Conservation (phyloP, 2,797 vertebrate genomes). For the Kryptopterus vitreolus region DNA sequence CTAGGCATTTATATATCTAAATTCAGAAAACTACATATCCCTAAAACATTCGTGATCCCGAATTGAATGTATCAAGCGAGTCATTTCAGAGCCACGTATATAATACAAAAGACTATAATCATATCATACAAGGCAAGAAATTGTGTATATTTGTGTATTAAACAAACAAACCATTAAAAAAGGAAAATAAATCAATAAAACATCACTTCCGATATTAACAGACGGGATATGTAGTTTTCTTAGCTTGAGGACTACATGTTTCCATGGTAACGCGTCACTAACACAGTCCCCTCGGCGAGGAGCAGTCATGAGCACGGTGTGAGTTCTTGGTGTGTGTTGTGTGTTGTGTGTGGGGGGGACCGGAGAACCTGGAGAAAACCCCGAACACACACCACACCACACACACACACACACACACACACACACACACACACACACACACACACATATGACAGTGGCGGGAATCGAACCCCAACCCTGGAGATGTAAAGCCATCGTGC, state of each 20-base stretch:
- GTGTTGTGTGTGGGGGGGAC: too few relatives aligned
- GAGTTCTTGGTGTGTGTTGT: too few relatives aligned
- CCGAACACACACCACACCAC: too few relatives aligned
- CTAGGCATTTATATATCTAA: neutral
- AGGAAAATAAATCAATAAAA: too few relatives aligned
- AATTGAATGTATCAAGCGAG: neutral
- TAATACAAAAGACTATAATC: neutral
- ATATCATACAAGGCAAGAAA: neutral
- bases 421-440: too few relatives aligned
- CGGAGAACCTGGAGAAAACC: too few relatives aligned
- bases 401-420: too few relatives aligned
- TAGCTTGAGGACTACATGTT: slow-evolving; percentile 42
- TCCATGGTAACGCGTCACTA: slow-evolving; percentile 59
- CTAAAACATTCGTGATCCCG: neutral
- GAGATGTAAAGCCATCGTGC: too few relatives aligned
- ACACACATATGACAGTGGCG: too few relatives aligned
- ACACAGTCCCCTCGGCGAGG: slow-evolving; percentile 42
- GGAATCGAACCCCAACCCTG: too few relatives aligned
- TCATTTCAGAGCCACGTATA: neutral
- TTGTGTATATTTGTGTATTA: neutral
- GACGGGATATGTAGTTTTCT: neutral
- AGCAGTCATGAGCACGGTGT: too few relatives aligned
- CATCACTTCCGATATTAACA: neutral
- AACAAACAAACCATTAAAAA: neutral
- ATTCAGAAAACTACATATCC: neutral